These are phyloP conservation scores for Pseudorasbora parva DNA, from an alignment of 2,113 vertebrate genomes.

Conservation along the genomic window DNA sequence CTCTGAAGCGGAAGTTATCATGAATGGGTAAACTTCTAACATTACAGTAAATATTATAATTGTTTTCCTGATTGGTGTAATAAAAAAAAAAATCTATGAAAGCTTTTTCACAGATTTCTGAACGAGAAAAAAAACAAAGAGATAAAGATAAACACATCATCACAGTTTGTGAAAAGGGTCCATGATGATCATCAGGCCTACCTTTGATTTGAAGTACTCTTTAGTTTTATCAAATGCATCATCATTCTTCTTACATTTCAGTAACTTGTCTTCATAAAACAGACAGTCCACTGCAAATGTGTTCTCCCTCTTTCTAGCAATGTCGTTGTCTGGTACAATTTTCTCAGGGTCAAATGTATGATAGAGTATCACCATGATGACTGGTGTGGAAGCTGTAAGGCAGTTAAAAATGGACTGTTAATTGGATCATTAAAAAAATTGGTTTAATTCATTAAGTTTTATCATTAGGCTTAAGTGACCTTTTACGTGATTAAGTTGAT, in stretches of 20 bases:
- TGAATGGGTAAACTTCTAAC: not conserved
- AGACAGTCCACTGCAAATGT: constrained; percentile 53
- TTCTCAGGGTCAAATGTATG: not conserved
- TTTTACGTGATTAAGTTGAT: not conserved
- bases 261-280: constrained; percentile 2
- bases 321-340: not conserved
- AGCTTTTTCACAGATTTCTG: not conserved
- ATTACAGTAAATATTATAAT: not conserved
- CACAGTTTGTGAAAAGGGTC: no score
- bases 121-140: not conserved
- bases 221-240: rapidly evolving
- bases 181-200: not conserved
- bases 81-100: not conserved
- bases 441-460: not conserved
- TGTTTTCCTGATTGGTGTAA: not conserved
- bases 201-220: not conserved
- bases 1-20: not conserved
- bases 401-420: not conserved
- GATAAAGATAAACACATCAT: not conserved
- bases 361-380: not conserved
- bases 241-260: not conserved
- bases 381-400: not conserved
- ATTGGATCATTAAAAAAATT: not conserved
- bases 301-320: not conserved
- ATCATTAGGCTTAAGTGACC: not conserved